Evolutionary conservation across 23 tunicate genomes (phyloP), one percentile per base, ranked within the genome.

Genomic region (Trididemnum clinides): DNA sequence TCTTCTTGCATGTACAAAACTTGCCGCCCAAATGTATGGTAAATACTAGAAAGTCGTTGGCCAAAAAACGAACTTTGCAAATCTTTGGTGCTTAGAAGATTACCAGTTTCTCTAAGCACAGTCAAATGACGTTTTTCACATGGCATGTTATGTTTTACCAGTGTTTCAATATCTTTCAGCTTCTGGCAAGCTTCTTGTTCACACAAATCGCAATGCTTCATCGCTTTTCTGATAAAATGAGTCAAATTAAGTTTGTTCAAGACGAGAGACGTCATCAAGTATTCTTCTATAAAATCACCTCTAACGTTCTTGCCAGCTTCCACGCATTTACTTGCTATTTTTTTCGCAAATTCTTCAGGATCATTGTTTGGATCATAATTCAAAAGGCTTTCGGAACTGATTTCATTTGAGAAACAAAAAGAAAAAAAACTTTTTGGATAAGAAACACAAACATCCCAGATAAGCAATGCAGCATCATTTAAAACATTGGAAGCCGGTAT

Each of bases 21-120:
- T 62, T 86, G 88, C 32, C 96, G 66, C 2, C 96, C 96, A 32
- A 64, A 59, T n/a, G 90, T 88, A 49, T 91, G 96, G 33, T 86
- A 82, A 15, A 91, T 86, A 26, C 82, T 82, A 15, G 83, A 64
- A 28, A 91, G 59, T 30, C 86, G 87, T 37, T 91, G 90, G 12
- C 71, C 77, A 33, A 91, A 51, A 33, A 73, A 86, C 4, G 37
- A 27, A 26, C 65, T 22, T 29, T 23, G 23, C 39, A 65, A 63
- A 5, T 54, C 25, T 35, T 91, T 39, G 0, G 62, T 30, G 0
- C 65, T 2, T 44, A 91, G 78, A 10, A 91, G 32, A 32, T 62
- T 64, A 0, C 44, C 76, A 0, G 85, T 57, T 29, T 85, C 49
- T 7, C 78, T 33, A 10, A 90, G 37, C 28, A 69, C 18, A 4